Evolutionary conservation across 2,888 invertebrate species (phyloP).

Genomic region (Agrenia bidenticulata): DNA sequence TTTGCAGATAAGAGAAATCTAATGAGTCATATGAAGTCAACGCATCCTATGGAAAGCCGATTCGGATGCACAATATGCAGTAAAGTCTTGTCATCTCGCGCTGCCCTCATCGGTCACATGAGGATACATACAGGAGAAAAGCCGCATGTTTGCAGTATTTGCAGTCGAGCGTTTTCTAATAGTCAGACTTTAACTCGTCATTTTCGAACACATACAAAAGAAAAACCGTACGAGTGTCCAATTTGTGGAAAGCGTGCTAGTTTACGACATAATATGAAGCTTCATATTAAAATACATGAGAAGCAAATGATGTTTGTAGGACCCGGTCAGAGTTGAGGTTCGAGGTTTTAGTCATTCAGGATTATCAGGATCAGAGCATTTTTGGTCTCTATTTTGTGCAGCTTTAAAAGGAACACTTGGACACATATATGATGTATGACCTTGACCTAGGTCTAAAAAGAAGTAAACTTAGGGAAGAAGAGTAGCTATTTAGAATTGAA

Average conservation of each 20-base stretch:
- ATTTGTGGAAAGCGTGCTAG: slow-evolving; percentile 4
- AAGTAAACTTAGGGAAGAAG: no score
- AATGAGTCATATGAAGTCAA: slow-evolving; percentile 27
- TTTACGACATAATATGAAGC: slow-evolving; percentile 14
- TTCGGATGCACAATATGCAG: not conserved
- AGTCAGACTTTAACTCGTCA: slow-evolving; percentile 7
- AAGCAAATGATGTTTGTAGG: slow-evolving; percentile 5
- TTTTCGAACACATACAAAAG: slow-evolving; percentile 1
- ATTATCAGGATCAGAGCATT: no score
- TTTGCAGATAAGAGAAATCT: slow-evolving; percentile 30
- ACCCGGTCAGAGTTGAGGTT: no score
- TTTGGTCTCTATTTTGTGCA: no score
- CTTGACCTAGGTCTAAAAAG: no score
- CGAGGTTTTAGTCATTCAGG: no score
- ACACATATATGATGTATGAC: no score
- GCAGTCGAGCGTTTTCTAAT: slow-evolving; percentile 9
- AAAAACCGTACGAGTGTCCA: slow-evolving; percentile 1
- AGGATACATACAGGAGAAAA: slow-evolving; percentile 4
- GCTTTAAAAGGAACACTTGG: no score
- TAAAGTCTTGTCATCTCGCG: slow-evolving; percentile 4
- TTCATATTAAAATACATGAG: slow-evolving; percentile 7
- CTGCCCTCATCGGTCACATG: slow-evolving; percentile 2
- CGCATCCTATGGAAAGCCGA: slow-evolving; percentile 22
- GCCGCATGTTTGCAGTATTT: not conserved
- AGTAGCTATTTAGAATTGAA: no score